Evolutionary conservation across 2,113 vertebrate species (phyloP).

Genomic region (Potamarius usumacintae): DNA sequence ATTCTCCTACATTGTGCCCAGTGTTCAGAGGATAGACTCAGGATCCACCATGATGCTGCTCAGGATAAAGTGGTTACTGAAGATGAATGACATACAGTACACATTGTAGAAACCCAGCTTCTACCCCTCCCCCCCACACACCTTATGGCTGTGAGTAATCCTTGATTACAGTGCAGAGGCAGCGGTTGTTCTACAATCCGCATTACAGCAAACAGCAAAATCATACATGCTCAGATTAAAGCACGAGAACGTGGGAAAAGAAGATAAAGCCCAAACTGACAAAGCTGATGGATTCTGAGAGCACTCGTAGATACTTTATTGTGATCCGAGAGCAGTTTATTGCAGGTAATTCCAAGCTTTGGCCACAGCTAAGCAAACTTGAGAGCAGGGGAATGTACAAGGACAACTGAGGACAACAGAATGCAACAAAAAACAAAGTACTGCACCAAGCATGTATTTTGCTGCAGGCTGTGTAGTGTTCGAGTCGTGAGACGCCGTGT

Average conservation of each 20-base stretch:
- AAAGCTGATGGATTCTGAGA: conserved; percentile 8
- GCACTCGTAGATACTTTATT: not conserved
- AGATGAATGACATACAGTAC: not conserved
- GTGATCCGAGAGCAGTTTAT: conserved; percentile 19
- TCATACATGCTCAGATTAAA: conserved; percentile 40
- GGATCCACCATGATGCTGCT: not conserved
- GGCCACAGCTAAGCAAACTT: conserved; percentile 29
- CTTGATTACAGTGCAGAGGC: conserved; percentile 60
- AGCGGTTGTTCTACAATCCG: conserved; percentile 48
- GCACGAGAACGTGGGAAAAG: not conserved
- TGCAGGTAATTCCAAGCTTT: conserved; percentile 1
- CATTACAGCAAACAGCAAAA: conserved; percentile 39
- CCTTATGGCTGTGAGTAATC: conserved; percentile 62
- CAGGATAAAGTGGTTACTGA: not conserved
- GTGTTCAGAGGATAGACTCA: not conserved
- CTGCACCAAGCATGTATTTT: conserved; percentile 1
- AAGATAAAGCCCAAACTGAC: conserved; percentile 18
- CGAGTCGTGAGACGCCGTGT: not conserved
- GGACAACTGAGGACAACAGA: conserved; percentile 8
- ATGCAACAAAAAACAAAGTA: not conserved
- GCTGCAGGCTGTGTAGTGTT: conserved; percentile 11
- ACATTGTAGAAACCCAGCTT: not conserved
- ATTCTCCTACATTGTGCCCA: not conserved
- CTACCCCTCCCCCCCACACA: not conserved
- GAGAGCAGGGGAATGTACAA: not conserved